Evolutionary conservation across 2,888 invertebrate species (phyloP), one percentile per base, ranked within the genome.

Genomic region (Tipula lateralis): DNA sequence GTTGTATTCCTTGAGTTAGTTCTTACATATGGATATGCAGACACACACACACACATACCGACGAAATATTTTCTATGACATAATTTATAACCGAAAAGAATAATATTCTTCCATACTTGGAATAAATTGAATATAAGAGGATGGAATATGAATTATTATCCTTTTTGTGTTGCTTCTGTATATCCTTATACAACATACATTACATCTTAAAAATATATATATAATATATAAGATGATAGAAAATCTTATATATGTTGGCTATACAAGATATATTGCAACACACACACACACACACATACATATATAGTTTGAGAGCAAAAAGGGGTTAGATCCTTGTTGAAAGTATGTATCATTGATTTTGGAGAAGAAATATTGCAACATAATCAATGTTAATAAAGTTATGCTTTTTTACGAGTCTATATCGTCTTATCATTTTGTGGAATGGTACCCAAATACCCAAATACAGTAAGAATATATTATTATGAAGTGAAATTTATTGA

Each of bases 71-170:
- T 66, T 66, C 66, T 66, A 66, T 66, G 66, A 66, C 66, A 66
- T 66, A 66, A 66, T 66, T 66, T 66, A 66, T 66, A 66, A 66
- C 66, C 66, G 24, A 66, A 66, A 66, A 66, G 66, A 66, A 66
- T 66, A 66, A 66, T 66, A 66, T 66, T 66, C 24, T 66, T 24
- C 66, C 24, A 19, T 66, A 66, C 66, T 66, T 83, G 34, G 83
- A 83, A 83, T 34, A 83, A 83, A 83, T 34, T 83, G 34, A 83
- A 83, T 34, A 83, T 83, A 83, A 34, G 34, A 83, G 83, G 83
- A 34, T 83, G 32, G 83, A 83, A 83, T 34, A 83, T 83, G 32
- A 83, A 83, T 83, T 83, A 34, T 34, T 83, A 34, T 32, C 34
- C 83, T 83, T 83, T 83, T 34, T 83, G n/a, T 83, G 16, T 16